Evolutionary conservation across 2,888 invertebrate species (phyloP).

Genomic region (Tridacna crocea): DNA sequence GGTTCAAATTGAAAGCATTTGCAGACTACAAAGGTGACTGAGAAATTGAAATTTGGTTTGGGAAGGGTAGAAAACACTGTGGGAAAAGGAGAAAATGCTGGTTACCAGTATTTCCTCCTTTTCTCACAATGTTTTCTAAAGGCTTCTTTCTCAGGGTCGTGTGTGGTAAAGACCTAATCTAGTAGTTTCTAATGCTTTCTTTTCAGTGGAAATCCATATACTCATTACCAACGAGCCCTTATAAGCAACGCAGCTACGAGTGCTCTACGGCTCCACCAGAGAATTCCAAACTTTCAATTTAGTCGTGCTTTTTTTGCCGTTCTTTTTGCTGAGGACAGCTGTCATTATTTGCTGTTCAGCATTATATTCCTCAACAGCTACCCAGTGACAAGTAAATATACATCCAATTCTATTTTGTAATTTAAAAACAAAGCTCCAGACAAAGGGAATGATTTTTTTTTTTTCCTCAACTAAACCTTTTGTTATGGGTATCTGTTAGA

Average conservation of each 20-base stretch:
- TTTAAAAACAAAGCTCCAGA: too few relatives aligned
- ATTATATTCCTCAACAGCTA: conserved; percentile 96
- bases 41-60: too few relatives aligned
- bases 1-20: too few relatives aligned
- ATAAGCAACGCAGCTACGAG: conserved; percentile 97
- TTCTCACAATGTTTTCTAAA: too few relatives aligned
- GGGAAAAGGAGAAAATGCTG: too few relatives aligned
- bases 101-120: too few relatives aligned
- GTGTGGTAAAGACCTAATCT: too few relatives aligned
- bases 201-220: conserved; percentile 88
- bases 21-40: too few relatives aligned
- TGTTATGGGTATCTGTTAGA: neutral
- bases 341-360: conserved; percentile 98
- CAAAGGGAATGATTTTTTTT: too few relatives aligned
- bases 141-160: too few relatives aligned
- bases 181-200: neutral
- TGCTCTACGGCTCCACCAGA: conserved; percentile 96
- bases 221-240: conserved; percentile 90
- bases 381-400: conserved; percentile 91
- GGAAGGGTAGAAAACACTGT: too few relatives aligned
- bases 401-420: conserved; percentile 70
- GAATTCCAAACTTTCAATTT: conserved; percentile 92
- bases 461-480: neutral
- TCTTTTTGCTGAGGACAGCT: conserved; percentile 92
- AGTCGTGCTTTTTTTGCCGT: conserved; percentile 92